A percentile compares a stretch with the other conserved stretches of the same genome.
These are phyloP conservation scores for Enteromius paludinosus DNA, from an alignment of 2,797 vertebrate species.

Conservation along the genomic window DNA sequence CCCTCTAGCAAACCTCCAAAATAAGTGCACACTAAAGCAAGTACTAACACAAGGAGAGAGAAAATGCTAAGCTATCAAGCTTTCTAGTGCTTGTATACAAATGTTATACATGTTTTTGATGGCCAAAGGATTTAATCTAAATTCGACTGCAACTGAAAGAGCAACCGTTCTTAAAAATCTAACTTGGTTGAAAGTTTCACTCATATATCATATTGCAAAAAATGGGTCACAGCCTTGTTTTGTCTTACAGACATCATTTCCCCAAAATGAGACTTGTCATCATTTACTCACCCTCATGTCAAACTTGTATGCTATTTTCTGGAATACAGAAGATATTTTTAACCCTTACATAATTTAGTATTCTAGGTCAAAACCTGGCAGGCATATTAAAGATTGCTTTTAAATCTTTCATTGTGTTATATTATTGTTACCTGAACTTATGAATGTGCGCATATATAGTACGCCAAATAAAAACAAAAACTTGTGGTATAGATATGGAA, in stretches of 20 bases:
- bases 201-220: background rate
- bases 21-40: conserved; percentile 9
- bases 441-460: too few relatives aligned
- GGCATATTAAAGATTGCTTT: background rate
- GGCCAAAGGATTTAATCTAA: background rate
- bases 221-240: background rate
- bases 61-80: conserved; percentile 5
- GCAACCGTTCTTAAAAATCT: background rate
- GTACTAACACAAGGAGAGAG: background rate
- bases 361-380: background rate
- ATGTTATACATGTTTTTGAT: background rate
- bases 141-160: background rate
- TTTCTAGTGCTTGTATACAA: background rate
- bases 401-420: background rate
- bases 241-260: background rate
- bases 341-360: background rate
- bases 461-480: too few relatives aligned
- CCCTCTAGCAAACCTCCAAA: background rate
- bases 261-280: background rate
- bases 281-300: background rate
- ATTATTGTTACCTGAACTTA: background rate
- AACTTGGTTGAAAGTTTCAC: background rate
- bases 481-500: too few relatives aligned
- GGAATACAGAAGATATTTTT: background rate
- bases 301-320: background rate